Evolutionary conservation across 23 tunicate genomes (phyloP), one percentile per base, ranked within the genome.

Genomic region (Trididemnum miniatum): DNA sequence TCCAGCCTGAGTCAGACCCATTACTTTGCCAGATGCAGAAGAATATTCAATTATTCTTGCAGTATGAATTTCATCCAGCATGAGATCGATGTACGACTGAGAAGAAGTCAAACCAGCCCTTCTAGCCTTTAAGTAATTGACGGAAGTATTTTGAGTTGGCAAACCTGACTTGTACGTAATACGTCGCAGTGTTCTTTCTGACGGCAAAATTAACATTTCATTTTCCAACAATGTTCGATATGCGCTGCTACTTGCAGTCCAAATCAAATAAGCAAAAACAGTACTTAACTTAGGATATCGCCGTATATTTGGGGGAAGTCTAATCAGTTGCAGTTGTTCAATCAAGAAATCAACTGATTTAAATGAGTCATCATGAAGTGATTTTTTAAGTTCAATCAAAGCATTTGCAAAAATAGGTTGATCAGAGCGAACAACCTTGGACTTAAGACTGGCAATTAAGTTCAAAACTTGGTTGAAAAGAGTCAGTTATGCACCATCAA

Each of bases 111-210:
- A 69, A 15, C 38, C 35, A 69, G 75, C 29, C 31, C 75, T 32
- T 12, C 75, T 7, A 5, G 75, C 38, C 4, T 28, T 69, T 28
- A 69, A n/a, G 26, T 69, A 62, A 22, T 22, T 62, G 30, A 62
- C 69, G 22, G 69, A 62, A 4, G 69, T 44, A 15, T 44, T 44
- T 44, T 44, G 54, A 44, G 54, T 44, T 15, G 54, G 75, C 31
- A 37, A 35, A 30, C 75, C 75, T 27, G 31, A 37, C 31, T 69
- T 69, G 75, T n/a, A n/a, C n/a, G n/a, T 69, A 34, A 69, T 69
- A 69, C 75, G 38, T 7, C 75, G 38, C 29, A 30, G 75, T 63
- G 71, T 69, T 69, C 75, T 69, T 31, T 69, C 75, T 30, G 75
- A 69, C 5, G 75, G 75, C 75, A 69, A 69, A 69, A 33, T 28